phyloP scores from a whole-genome alignment of 2,797 vertebrate genomes.

The Lepilemur ruficaudatus region DNA sequence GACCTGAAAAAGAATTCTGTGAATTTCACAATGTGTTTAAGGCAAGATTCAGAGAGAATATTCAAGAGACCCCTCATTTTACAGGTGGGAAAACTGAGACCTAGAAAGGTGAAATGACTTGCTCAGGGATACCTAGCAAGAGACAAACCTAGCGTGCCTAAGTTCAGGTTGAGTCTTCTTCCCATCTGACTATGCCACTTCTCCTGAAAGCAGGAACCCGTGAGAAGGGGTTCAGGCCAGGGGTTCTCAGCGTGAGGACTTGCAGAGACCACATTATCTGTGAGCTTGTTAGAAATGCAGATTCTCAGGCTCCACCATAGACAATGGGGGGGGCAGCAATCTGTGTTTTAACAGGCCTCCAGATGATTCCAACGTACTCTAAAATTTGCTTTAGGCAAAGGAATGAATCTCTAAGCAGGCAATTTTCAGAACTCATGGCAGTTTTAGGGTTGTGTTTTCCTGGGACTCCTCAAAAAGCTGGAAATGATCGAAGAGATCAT shows the following conservation, averaged over 20 bases:
- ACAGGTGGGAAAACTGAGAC: background rate
- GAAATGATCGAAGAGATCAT: background rate
- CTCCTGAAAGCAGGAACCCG: background rate
- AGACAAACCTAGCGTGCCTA: accelerated
- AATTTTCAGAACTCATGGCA: background rate
- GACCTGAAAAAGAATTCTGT: background rate
- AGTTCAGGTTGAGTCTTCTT: background rate
- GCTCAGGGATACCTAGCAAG: background rate
- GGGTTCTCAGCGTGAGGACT: background rate
- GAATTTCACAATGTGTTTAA: background rate
- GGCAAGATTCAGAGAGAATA: background rate
- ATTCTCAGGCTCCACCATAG: background rate
- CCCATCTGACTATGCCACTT: background rate
- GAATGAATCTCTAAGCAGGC: background rate
- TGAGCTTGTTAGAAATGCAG: background rate
- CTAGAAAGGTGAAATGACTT: background rate
- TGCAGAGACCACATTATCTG: background rate
- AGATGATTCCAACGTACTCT: background rate
- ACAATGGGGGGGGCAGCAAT: too few species aligned
- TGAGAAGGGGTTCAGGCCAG: too few species aligned
- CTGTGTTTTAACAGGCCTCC: background rate
- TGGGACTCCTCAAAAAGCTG: background rate
- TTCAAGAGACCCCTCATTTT: background rate
- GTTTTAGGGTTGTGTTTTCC: background rate
- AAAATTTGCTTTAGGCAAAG: background rate